Evolutionary conservation across 2,113 vertebrate species (phyloP), one percentile per base, ranked within the genome.

Genomic region (Pseudopodoces humilis): DNA sequence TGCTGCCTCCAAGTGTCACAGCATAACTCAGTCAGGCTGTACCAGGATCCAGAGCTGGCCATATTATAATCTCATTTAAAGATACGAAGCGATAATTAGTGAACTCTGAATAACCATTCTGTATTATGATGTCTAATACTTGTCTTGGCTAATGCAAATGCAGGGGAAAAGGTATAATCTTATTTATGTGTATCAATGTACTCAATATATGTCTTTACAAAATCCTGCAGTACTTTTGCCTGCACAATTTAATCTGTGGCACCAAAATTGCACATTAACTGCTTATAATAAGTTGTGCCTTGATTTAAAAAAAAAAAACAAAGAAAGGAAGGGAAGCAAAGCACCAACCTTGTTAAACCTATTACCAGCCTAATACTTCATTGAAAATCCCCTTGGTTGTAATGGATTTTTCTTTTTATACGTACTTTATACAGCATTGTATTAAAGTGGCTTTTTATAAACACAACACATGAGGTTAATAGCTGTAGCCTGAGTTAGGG

Each of bases 1-100:
- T 90, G 94, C 96, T 95, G 86, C 96, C 53, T 96, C 94, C 92
- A 88, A 97, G 94, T 96, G 97, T 96, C 90, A 91, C 95, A 95
- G 96, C 97, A 97, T 98, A 98, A 97, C 97, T 97, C 97, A 96
- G 97, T 94, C 97, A 98, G 97, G 97, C 97, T 94, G 97, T 98
- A 98, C 98, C 98, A 98, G 98, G 97, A 97, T 86, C 97, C 94
- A 92, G 97, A 97, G 97, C 95, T 97, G 89, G 88, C 94, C 95
- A 97, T 97, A 97, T 97, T 97, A 97, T 98, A 98, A 98, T 98
- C 98, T 98, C 97, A 98, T 97, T 97, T 96, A 97, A 97, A 97
- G 96, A 97, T 97, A 97, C 31, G 85, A 98, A 97, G 94, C 96
- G 50, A 97, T 97, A 98, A 98, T 98, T 98, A 98, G 98, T 94